Evolutionary conservation across 2,113 vertebrate genomes (phyloP).

Genomic region (Stigmatopora nigra): DNA sequence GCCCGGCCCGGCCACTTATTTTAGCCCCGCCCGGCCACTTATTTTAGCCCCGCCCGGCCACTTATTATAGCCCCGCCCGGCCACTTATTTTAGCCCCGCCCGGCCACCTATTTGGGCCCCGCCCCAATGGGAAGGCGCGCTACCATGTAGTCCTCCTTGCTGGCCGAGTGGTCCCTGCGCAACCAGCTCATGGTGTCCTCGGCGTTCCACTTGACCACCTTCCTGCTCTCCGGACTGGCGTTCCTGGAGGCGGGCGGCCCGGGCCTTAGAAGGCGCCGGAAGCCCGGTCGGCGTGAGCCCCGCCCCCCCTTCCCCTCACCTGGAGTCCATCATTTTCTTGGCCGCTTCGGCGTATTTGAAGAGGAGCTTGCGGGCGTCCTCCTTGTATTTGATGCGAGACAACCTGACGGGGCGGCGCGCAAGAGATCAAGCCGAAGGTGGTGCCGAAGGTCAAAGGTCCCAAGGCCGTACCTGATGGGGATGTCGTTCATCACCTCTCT

Average conservation of each 20-base stretch:
- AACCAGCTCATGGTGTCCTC: conserved; percentile 99
- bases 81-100: too few relatives aligned
- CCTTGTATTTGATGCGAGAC: conserved; percentile 96
- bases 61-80: too few relatives aligned
- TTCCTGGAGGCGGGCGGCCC: conserved; percentile 69
- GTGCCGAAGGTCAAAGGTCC: too few relatives aligned
- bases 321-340: conserved; percentile 94
- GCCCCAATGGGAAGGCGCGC: not conserved
- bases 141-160: conserved; percentile 99
- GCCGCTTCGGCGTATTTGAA: conserved; percentile 97
- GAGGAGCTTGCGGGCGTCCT: conserved; percentile 89
- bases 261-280: not conserved
- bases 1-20: too few relatives aligned
- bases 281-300: not conserved
- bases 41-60: too few relatives aligned
- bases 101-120: too few relatives aligned
- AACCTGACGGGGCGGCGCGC: conserved; percentile 67
- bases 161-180: conserved; percentile 89
- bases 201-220: conserved; percentile 98
- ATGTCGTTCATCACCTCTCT: conserved; percentile 99
- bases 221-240: conserved; percentile 91
- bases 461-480: conserved; percentile 82
- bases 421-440: too few relatives aligned
- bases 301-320: conserved; percentile 58
- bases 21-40: too few relatives aligned